These are phyloP conservation scores for Actenoides lindsayi DNA, from an alignment of 2,113 vertebrate genomes.

Conservation along the genomic window DNA sequence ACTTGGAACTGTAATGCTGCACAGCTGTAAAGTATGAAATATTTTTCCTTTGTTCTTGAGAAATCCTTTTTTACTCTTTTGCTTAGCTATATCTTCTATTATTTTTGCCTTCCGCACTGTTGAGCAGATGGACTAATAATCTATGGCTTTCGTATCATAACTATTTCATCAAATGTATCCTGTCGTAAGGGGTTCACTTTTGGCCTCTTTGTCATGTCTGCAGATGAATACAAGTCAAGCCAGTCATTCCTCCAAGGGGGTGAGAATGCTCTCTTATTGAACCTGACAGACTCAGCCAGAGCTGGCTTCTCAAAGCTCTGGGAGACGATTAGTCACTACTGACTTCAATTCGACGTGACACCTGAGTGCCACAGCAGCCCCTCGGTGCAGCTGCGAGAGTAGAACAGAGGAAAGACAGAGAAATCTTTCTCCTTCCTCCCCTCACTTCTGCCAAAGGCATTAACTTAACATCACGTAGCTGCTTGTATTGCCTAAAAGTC, in stretches of 20 bases:
- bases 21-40: neutral
- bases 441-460: neutral
- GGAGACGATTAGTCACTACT: slow-evolving; percentile 2
- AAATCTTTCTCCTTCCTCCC: neutral
- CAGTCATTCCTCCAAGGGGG: slow-evolving; percentile 17
- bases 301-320: slow-evolving; percentile 39
- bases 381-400: neutral
- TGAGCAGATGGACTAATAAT: neutral
- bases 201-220: neutral
- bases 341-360: slow-evolving; percentile 29
- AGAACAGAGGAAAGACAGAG: neutral
- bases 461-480: neutral
- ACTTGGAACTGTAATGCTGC: neutral
- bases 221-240: slow-evolving; percentile 26
- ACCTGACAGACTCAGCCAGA: slow-evolving; percentile 34
- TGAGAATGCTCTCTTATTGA: neutral
- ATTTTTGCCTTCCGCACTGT: neutral
- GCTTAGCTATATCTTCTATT: neutral
- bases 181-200: slow-evolving; percentile 16
- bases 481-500: neutral
- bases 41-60: neutral
- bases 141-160: neutral
- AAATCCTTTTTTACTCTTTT: neutral
- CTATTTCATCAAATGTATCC: neutral
- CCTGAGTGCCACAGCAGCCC: neutral